Percentiles rank a stretch among this genome's conserved stretches.
Conservation (phyloP, 2,888 invertebrate genomes). For the Epirrhoe tristata region DNA sequence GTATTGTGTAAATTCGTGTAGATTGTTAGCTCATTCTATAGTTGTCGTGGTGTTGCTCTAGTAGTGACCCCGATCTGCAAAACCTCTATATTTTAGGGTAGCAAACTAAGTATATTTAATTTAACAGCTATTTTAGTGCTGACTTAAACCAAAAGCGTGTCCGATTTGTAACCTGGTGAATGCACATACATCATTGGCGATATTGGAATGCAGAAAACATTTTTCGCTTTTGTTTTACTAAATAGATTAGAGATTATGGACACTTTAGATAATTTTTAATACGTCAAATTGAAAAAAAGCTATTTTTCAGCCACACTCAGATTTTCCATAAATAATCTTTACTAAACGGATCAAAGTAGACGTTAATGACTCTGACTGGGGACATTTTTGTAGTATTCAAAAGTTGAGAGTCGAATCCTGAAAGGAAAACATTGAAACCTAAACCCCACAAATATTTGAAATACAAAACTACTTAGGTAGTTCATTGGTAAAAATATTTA, state of each 20-base stretch:
- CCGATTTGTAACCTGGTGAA: constrained; percentile 18
- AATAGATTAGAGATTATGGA: neutral
- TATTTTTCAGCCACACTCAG: no score
- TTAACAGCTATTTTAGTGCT: constrained; percentile 33
- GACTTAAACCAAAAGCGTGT: constrained; percentile 31
- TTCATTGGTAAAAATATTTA: neutral
- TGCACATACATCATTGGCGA: constrained; percentile 3
- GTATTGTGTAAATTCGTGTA: no score
- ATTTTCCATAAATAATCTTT: no score
- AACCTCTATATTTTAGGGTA: constrained; percentile 60
- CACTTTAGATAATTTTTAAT: no score
- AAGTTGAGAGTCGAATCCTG: no score
- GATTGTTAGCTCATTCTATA: neutral
- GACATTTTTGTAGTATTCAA: no score
- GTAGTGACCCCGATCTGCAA: constrained; percentile 39
- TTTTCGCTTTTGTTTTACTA: neutral
- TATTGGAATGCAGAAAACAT: neutral
- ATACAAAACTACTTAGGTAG: no score
- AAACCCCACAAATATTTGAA: no score
- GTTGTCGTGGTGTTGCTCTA: constrained; percentile 6
- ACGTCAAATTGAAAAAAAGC: no score
- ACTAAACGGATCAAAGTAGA: no score
- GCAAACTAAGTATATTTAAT: constrained; percentile 54
- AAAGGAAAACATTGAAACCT: no score
- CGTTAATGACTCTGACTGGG: no score